Conservation (phyloP, 2,888 invertebrate genomes). For the Melanostoma mellinum region DNA sequence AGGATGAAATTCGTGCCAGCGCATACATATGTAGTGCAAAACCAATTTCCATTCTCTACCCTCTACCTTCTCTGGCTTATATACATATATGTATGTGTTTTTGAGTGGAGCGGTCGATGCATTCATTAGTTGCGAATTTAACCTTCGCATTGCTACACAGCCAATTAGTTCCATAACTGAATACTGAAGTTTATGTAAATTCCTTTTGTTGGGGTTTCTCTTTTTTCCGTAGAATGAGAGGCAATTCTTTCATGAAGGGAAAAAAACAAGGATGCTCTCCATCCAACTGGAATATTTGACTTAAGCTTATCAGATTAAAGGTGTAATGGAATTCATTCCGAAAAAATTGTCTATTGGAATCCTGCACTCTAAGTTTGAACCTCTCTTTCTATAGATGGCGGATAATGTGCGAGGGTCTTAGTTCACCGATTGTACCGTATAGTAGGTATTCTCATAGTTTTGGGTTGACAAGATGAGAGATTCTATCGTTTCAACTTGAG, state of each 20-base stretch:
- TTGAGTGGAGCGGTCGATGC: conserved; percentile 47
- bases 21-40: conserved; percentile 51
- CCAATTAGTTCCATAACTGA: conserved; percentile 60
- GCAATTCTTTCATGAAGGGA: not conserved
- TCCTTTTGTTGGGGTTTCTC: conserved; percentile 15
- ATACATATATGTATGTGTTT: not conserved
- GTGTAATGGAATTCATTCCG: conserved; percentile 31
- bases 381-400: conserved; percentile 2
- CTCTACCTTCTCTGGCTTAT: not conserved
- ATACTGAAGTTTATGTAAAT: conserved; percentile 65
- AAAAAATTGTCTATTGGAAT: conserved; percentile 31
- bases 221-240: conserved; percentile 11
- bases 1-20: conserved; percentile 49
- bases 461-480: not conserved
- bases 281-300: conserved; percentile 33
- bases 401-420: conserved; percentile 8
- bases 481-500: conserved; percentile 58
- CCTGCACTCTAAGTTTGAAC: conserved; percentile 41
- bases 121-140: conserved; percentile 65
- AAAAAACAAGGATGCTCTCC: conserved; percentile 26
- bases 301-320: conserved; percentile 20
- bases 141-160: conserved; percentile 63
- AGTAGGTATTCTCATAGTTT: not conserved
- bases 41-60: conserved; percentile 25
- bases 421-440: not conserved